A percentile compares a stretch with the other conserved stretches of the same genome.
Conservation (phyloP, 30 jellyfish, hydroid and myxozoan genomes). For the Cassiopea xamachana region DNA sequence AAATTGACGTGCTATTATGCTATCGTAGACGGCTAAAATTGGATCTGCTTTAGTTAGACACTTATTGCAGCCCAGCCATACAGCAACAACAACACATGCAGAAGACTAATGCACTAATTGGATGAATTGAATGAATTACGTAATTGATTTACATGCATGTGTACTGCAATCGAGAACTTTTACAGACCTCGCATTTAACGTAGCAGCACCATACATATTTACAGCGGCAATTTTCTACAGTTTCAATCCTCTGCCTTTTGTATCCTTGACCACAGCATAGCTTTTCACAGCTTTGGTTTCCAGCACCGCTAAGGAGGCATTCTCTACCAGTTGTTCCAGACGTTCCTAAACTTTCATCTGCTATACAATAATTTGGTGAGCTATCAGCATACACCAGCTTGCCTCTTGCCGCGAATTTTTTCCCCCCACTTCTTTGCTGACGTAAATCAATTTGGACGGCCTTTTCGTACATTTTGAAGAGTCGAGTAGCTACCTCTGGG, state of each 20-base stretch:
- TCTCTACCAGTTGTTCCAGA: slow-evolving; percentile 86
- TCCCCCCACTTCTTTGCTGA: slow-evolving; percentile 53
- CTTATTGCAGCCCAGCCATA: too few relatives aligned
- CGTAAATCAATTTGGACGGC: slow-evolving; percentile 68
- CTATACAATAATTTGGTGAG: slow-evolving; percentile 80
- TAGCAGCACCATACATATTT: slow-evolving; percentile 91
- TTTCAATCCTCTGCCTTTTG: slow-evolving; percentile 74
- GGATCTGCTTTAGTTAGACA: too few relatives aligned
- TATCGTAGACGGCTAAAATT: too few relatives aligned
- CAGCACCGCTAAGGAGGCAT: slow-evolving; percentile 74
- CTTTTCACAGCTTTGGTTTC: slow-evolving; percentile 84
- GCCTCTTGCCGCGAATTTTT: slow-evolving; percentile 41
- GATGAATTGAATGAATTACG: background rate
- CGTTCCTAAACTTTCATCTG: slow-evolving; percentile 61
- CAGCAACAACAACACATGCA: too few relatives aligned
- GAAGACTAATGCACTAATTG: background rate
- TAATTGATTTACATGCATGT: slow-evolving; percentile 43
- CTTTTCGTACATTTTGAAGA: slow-evolving; percentile 67
- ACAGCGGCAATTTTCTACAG: slow-evolving; percentile 81
- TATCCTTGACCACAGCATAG: slow-evolving; percentile 94
- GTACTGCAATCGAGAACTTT: slow-evolving; percentile 59
- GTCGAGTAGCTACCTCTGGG: slow-evolving; percentile 77
- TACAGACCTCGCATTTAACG: slow-evolving; percentile 85
- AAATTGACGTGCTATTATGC: too few relatives aligned
- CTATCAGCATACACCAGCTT: slow-evolving; percentile 62